Percentiles rank a stretch among this genome's conserved stretches.
phyloP scores from a whole-genome alignment of 2,797 vertebrate genomes.

The Hozukius guyotensis region DNA sequence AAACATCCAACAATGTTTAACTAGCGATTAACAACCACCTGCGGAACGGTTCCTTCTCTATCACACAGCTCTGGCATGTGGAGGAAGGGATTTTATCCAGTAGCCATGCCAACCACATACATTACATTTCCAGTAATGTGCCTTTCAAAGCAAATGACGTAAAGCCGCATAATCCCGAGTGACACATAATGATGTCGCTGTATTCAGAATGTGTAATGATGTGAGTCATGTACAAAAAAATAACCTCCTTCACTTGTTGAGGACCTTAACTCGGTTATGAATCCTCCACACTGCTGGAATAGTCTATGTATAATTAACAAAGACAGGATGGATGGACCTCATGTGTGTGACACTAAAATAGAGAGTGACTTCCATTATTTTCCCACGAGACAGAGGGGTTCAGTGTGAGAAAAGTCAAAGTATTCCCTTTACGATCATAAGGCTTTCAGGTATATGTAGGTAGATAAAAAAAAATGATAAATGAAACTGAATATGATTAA shows the following conservation, averaged over 20 bases:
- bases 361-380: neutral
- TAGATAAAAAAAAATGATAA: neutral
- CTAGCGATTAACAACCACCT: neutral
- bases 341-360: neutral
- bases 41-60: neutral
- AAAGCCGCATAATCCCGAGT: neutral
- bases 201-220: neutral
- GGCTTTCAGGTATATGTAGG: neutral
- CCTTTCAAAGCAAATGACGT: neutral
- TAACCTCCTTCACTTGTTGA: neutral
- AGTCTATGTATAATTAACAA: constrained; percentile 19
- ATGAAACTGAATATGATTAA: constrained; percentile 8
- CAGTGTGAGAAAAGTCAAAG: neutral
- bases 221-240: neutral
- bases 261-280: neutral
- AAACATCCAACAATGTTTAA: neutral
- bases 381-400: neutral
- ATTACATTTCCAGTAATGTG: neutral
- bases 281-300: neutral
- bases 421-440: neutral
- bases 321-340: neutral
- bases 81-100: neutral
- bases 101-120: constrained; percentile 38
- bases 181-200: neutral
- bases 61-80: neutral